Base-by-base conservation (phyloP, 2,113 vertebrate genomes). In the Hassar affinis region DNA sequence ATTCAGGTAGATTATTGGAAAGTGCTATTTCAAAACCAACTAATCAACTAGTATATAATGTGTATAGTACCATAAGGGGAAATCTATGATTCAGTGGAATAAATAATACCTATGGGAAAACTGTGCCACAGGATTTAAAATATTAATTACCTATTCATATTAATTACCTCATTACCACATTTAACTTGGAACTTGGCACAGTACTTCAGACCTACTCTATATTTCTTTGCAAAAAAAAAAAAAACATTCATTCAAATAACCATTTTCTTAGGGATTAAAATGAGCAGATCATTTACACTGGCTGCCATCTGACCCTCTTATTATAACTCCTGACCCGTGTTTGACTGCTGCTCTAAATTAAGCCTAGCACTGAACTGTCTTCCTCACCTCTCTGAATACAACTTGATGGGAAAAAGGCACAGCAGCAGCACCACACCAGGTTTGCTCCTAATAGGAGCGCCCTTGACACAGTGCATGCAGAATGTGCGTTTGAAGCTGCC, bases 181-280 rank as follows among this genome's bases (percentile, higher is more conserved):
- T 27, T 25, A 4, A 22, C 18, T 72, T 35, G 68, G 22, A 5
- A 80, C 76, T 33, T 69, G 51, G 11, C 22, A 35, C 20, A 80
- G 38, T n/a, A 81, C 30, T 35, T 78, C 80, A 59, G 64, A 61
- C 27, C n/a, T 4, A 47, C 20, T n/a, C n/a, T 33, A 72, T 71
- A 18, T 84, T 88, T 86, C 69, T 78, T 59, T 62, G 78, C 76
- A 85, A 77, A 76, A 22, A 54, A 22, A 17, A 51, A 86, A 78
- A 78, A 84, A 68, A n/a, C n/a, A n/a, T 88, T 87, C 47, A 75
- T 87, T 74, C 81, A 80, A 81, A 85, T 85, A 87, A 86, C 79
- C 79, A 86, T 82, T 81, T 86, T 77, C 80, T 68, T 82, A 88
- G 78, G 75, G 71, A 79, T 79, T 82, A 45, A 80, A 88, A 85